phyloP scores from a whole-genome alignment of 1,140 invertebrate species.

The Drosophila jambulina region DNA sequence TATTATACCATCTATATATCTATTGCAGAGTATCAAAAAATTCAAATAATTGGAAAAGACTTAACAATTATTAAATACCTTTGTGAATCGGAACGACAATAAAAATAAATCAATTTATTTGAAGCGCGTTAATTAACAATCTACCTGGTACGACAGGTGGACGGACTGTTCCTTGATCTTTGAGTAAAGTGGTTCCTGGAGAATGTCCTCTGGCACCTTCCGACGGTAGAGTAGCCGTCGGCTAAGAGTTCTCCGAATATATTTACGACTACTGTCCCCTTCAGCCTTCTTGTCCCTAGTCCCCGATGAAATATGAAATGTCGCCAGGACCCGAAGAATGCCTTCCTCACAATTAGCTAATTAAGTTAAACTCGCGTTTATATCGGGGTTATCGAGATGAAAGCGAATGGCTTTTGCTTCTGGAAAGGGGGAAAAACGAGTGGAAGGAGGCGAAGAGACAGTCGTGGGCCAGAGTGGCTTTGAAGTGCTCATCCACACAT shows the following conservation, averaged over 20 bases:
- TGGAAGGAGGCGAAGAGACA: neutral
- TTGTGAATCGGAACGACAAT: neutral
- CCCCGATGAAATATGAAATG: conserved; percentile 4
- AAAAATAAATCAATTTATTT: too few relatives aligned
- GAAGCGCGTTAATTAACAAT: too few relatives aligned
- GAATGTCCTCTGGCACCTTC: neutral
- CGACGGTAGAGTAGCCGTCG: neutral
- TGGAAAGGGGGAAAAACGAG: conserved; percentile 10
- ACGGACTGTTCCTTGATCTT: neutral
- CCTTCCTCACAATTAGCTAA: conserved; percentile 35
- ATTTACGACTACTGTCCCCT: too few relatives aligned
- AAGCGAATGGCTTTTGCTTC: conserved; percentile 22
- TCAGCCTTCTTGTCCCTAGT: too few relatives aligned
- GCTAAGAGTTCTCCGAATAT: too few relatives aligned
- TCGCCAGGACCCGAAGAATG: neutral
- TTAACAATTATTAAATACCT: neutral
- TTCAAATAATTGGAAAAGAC: too few relatives aligned
- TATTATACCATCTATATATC: too few relatives aligned
- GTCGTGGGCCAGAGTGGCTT: neutral
- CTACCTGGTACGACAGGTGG: neutral
- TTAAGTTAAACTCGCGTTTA: conserved; percentile 31
- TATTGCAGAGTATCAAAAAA: too few relatives aligned
- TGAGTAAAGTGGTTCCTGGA: neutral
- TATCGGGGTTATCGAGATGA: conserved; percentile 39
- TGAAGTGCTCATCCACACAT: conserved; percentile 1